These are phyloP conservation scores for Diglossa cyanea DNA, from an alignment of 2,797 vertebrate genomes.

Conservation along the genomic window DNA sequence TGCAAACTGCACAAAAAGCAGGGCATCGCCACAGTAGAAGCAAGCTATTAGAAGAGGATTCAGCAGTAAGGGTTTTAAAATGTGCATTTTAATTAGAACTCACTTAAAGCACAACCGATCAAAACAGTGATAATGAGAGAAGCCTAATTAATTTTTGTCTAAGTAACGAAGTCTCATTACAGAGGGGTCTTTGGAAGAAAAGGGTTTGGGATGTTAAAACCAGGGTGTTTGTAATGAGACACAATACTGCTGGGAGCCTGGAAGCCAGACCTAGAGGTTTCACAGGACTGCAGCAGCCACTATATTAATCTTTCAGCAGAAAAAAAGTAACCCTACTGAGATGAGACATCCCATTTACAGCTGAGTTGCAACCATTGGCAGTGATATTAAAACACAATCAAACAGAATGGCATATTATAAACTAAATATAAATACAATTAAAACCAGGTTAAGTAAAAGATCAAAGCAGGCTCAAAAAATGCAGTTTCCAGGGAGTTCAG, in stretches of 20 bases:
- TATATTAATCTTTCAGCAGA: constrained; percentile 66
- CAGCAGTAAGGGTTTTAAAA: constrained; percentile 54
- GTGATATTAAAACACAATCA: constrained; percentile 58
- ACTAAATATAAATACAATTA: constrained; percentile 66
- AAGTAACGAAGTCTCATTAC: constrained; percentile 62
- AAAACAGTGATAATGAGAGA: constrained; percentile 69
- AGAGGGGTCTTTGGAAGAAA: constrained; percentile 28
- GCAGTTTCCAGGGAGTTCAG: constrained; percentile 42
- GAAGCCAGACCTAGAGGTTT: constrained; percentile 57
- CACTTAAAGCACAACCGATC: constrained; percentile 62
- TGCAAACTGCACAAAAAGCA: constrained; percentile 32
- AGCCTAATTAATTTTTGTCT: constrained; percentile 70
- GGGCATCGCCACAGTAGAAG: neutral
- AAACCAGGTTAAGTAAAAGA: constrained; percentile 50
- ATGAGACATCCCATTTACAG: constrained; percentile 44
- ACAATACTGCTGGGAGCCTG: constrained; percentile 43
- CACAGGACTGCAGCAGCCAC: constrained; percentile 42
- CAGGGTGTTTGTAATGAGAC: constrained; percentile 47
- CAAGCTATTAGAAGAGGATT: neutral
- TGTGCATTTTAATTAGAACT: constrained; percentile 72
- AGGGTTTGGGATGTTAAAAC: constrained; percentile 36
- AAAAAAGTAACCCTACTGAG: constrained; percentile 57
- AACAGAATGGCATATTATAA: constrained; percentile 62
- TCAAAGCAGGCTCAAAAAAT: constrained; percentile 31
- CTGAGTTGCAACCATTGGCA: constrained; percentile 36